A percentile compares a stretch with the other conserved stretches of the same genome.
Evolutionary conservation across 1,140 invertebrate genomes (phyloP).

Genomic region (Apocrypta bakeri): DNA sequence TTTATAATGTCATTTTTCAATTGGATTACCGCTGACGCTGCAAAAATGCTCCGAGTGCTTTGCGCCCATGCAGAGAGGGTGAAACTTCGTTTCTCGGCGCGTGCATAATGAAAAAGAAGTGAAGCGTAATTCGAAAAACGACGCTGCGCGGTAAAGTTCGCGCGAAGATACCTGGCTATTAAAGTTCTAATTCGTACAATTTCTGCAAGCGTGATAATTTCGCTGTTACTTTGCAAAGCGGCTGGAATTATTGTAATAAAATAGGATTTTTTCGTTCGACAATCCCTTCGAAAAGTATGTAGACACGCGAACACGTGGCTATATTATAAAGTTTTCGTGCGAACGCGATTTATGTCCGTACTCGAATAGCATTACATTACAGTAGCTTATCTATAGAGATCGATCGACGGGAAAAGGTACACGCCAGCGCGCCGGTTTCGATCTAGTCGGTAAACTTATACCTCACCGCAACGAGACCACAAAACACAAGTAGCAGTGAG

Average conservation of each 20-base stretch:
- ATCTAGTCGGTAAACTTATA: slow-evolving; percentile 39
- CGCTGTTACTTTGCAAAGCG: slow-evolving; percentile 6
- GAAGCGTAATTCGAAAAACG: not conserved
- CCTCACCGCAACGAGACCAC: not conserved
- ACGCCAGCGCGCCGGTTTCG: slow-evolving; percentile 6
- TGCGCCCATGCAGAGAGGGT: not conserved
- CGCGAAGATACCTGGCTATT: not conserved
- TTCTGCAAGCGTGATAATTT: slow-evolving; percentile 5
- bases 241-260: not conserved
- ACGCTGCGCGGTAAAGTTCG: not conserved
- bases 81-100: not conserved
- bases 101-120: slow-evolving; percentile 6
- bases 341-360: not conserved
- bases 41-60: not conserved
- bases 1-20: slow-evolving; percentile 4
- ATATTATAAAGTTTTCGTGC: not conserved
- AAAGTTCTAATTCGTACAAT: slow-evolving; percentile 19
- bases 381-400: slow-evolving; percentile 12
- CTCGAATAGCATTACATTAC: not conserved
- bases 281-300: slow-evolving; percentile 5
- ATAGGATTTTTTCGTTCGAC: too few relatives aligned
- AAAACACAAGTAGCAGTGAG: not conserved
- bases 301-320: too few relatives aligned
- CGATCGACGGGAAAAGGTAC: slow-evolving; percentile 47
- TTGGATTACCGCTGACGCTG: too few relatives aligned